phyloP scores from a whole-genome alignment of 2,888 invertebrate species.

The Napeogenes sylphis region DNA sequence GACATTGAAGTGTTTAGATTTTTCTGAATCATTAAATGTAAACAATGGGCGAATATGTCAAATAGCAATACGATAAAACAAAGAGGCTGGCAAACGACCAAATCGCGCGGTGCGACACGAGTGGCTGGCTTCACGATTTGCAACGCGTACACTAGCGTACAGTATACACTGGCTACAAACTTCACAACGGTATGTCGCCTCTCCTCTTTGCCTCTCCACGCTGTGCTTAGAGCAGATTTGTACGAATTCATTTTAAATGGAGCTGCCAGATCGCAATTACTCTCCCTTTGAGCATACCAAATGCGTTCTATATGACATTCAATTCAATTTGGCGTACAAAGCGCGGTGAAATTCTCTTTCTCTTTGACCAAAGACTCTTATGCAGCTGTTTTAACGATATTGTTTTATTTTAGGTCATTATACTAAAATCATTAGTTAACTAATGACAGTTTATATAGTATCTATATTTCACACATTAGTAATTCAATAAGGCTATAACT shows the following conservation, averaged over 20 bases:
- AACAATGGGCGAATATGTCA: constrained; percentile 70
- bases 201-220: constrained; percentile 37
- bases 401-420: no score
- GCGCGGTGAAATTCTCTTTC: constrained; percentile 68
- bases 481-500: not conserved
- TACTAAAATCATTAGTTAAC: no score
- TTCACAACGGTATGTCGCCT: constrained; percentile 36
- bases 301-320: constrained; percentile 72
- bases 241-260: constrained; percentile 72
- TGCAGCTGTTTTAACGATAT: constrained; percentile 39
- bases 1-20: constrained; percentile 59
- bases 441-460: not conserved
- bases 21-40: constrained; percentile 70
- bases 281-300: constrained; percentile 71
- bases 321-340: constrained; percentile 73
- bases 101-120: constrained; percentile 63
- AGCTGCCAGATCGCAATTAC: constrained; percentile 72
- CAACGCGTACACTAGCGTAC: constrained; percentile 38
- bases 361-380: constrained; percentile 64
- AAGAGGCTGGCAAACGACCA: constrained; percentile 72
- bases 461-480: not conserved
- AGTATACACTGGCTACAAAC: constrained; percentile 40
- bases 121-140: constrained; percentile 64
- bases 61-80: constrained; percentile 73
- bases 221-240: constrained; percentile 61